Evolutionary conservation across 1,140 invertebrate genomes (phyloP).

Genomic region (Drosophila nannoptera): DNA sequence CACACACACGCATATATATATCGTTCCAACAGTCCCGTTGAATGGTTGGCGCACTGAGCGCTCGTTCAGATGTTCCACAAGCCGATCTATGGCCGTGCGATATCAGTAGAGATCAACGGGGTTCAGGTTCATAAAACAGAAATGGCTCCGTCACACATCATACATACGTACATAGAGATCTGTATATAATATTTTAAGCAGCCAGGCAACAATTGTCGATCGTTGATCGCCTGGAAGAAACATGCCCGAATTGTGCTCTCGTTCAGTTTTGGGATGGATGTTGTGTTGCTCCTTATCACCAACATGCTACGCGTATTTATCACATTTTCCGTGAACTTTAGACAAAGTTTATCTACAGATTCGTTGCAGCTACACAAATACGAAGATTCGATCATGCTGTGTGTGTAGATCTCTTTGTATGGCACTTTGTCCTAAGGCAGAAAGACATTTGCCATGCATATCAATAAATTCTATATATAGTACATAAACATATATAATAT

Average conservation of each 20-base stretch:
- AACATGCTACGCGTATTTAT: conserved; percentile 64
- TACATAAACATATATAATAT: background rate
- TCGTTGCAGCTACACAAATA: conserved; percentile 22
- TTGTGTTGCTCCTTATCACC: conserved; percentile 52
- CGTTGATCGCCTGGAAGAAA: conserved; percentile 25
- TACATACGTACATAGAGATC: conserved; percentile 4
- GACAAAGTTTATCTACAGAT: conserved; percentile 77
- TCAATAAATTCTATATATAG: conserved; percentile 24
- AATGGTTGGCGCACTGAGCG: background rate
- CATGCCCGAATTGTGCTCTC: conserved; percentile 36
- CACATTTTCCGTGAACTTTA: conserved; percentile 78
- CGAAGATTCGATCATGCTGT: conserved; percentile 32
- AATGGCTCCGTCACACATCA: background rate
- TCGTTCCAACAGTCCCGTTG: conserved; percentile 14
- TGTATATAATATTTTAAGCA: conserved; percentile 35
- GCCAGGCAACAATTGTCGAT: conserved; percentile 27
- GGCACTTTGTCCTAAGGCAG: conserved; percentile 4
- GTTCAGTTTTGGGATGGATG: conserved; percentile 16
- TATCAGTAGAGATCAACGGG: conserved; percentile 67
- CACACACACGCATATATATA: conserved; percentile 14
- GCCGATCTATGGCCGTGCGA: conserved; percentile 37
- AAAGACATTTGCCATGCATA: background rate
- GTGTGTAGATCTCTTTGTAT: conserved; percentile 62
- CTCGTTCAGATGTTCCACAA: conserved; percentile 4
- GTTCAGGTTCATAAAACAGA: conserved; percentile 56